These are phyloP conservation scores for Sus cebifrons DNA, from an alignment of 2,797 vertebrate species.

Conservation along the genomic window DNA sequence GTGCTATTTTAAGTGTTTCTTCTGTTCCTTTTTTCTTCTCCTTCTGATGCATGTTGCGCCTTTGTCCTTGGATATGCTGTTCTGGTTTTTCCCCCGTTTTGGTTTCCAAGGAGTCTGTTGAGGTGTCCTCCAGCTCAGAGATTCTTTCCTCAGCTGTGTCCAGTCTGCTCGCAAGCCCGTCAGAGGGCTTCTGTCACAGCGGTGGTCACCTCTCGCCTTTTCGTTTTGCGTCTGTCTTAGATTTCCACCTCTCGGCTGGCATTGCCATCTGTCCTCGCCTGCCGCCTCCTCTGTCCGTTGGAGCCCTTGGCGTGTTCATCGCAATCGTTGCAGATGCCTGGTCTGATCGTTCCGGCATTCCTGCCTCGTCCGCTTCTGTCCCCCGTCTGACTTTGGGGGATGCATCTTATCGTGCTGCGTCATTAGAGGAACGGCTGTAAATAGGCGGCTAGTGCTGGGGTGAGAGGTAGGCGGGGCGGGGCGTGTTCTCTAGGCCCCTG, in stretches of 20 bases:
- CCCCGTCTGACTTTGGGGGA: too few species aligned
- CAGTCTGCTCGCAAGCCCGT: neutral
- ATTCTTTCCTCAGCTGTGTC: neutral
- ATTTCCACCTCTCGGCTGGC: fast-evolving
- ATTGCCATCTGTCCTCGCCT: too few species aligned
- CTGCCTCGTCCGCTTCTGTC: neutral
- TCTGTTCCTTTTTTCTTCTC: neutral
- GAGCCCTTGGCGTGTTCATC: neutral
- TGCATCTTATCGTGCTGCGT: too few species aligned
- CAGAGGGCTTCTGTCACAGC: neutral
- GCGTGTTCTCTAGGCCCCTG: fast-evolving
- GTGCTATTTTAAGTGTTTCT: neutral
- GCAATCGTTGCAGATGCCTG: too few species aligned
- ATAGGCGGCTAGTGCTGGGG: fast-evolving
- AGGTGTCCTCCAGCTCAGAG: neutral
- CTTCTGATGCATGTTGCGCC: too few species aligned
- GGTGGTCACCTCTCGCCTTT: neutral
- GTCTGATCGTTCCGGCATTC: neutral
- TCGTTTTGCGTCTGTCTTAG: too few species aligned
- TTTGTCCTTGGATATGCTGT: neutral
- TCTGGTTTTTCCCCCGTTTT: neutral
- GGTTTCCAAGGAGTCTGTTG: neutral
- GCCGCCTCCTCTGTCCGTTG: fast-evolving
- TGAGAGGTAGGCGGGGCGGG: too few species aligned
- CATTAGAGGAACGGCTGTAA: neutral